These are phyloP conservation scores for Elachura formosa DNA, from an alignment of 2,113 vertebrate species.

Conservation along the genomic window DNA sequence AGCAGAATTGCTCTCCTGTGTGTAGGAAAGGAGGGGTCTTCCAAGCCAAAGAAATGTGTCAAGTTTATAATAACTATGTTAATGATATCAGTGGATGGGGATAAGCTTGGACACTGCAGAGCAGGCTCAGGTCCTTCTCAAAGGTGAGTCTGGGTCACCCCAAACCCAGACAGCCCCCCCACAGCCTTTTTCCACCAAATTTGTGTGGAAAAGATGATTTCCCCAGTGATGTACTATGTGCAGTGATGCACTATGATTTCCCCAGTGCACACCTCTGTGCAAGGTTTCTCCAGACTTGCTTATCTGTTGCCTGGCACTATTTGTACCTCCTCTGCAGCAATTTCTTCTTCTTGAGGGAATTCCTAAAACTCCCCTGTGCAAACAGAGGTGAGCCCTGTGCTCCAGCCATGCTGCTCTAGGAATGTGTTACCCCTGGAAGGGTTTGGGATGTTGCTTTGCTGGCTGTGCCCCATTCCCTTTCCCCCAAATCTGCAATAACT, in stretches of 20 bases:
- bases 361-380: neutral
- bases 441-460: neutral
- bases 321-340: neutral
- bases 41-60: neutral
- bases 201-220: too few species aligned
- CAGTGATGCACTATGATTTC: too few species aligned
- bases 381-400: neutral
- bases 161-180: neutral
- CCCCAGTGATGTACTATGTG: too few species aligned
- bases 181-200: neutral
- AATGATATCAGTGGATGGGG: neutral
- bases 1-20: fast-evolving
- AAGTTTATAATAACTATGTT: neutral
- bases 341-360: neutral
- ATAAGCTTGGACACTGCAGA: neutral
- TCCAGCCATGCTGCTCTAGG: fast-evolving
- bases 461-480: neutral
- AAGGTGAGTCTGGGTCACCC: neutral
- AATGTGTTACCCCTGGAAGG: neutral
- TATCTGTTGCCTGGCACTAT: neutral
- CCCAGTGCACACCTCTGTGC: fast-evolving
- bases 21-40: neutral
- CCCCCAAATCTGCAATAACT: neutral
- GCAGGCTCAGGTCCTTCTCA: neutral
- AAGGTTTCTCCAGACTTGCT: neutral